These are phyloP conservation scores for Drosophila percnosoma DNA, from an alignment of 2,888 invertebrate genomes.

Conservation along the genomic window DNA sequence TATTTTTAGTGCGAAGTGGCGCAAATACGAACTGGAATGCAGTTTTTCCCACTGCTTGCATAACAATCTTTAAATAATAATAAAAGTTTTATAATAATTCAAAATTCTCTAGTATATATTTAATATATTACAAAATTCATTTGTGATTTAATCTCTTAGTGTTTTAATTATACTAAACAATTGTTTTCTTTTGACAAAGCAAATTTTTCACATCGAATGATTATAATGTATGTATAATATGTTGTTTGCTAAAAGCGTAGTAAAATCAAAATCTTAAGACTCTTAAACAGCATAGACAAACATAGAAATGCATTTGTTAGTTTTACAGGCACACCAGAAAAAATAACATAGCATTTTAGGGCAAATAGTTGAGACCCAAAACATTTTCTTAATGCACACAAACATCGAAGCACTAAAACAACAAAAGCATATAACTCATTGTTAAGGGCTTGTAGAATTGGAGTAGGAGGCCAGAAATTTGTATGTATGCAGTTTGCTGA, in stretches of 20 bases:
- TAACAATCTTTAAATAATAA: background rate
- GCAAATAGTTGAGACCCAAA: slow-evolving; percentile 17
- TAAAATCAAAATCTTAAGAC: background rate
- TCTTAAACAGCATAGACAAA: background rate
- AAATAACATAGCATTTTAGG: slow-evolving; percentile 34
- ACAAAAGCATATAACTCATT: slow-evolving; percentile 14
- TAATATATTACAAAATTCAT: background rate
- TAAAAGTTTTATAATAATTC: background rate
- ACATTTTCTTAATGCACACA: slow-evolving; percentile 32
- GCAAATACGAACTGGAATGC: background rate
- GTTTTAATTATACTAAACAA: no score
- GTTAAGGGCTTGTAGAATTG: slow-evolving; percentile 7
- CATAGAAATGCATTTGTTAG: background rate
- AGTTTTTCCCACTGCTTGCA: background rate
- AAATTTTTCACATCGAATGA: background rate
- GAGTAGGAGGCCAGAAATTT: slow-evolving; percentile 2
- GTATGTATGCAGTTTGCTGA: background rate
- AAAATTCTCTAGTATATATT: background rate
- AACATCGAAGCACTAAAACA: slow-evolving; percentile 2
- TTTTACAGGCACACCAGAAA: background rate
- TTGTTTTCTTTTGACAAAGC: background rate
- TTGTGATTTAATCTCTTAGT: background rate
- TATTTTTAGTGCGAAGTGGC: background rate
- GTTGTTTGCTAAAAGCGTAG: background rate
- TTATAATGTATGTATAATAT: background rate